Evolutionary conservation across 2,797 vertebrate genomes (phyloP).

Genomic region (Momotus momota): DNA sequence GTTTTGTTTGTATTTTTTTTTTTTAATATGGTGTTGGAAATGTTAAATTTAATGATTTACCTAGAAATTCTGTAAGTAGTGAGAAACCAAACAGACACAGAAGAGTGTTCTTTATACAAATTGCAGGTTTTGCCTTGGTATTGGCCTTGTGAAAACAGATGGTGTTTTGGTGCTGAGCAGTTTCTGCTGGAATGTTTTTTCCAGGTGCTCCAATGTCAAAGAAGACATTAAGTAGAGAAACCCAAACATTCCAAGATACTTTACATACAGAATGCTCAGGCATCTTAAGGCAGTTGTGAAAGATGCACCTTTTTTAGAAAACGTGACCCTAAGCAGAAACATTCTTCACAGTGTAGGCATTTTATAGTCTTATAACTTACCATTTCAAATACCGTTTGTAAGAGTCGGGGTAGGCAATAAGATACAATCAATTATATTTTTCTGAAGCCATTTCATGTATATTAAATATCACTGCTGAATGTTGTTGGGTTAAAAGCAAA

Average conservation of each 20-base stretch:
- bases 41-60: neutral
- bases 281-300: neutral
- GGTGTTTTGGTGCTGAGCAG: neutral
- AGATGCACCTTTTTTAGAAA: neutral
- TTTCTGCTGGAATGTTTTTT: neutral
- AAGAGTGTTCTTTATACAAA: neutral
- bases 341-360: neutral
- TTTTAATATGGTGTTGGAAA: neutral
- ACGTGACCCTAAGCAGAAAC: neutral
- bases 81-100: neutral
- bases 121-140: neutral
- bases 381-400: neutral
- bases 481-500: slow-evolving; percentile 59
- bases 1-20: too few species aligned
- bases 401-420: neutral
- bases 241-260: neutral
- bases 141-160: neutral
- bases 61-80: neutral
- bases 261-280: neutral
- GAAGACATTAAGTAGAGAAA: neutral
- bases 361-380: neutral
- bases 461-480: slow-evolving; percentile 16
- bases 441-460: neutral
- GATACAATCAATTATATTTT: slow-evolving; percentile 32
- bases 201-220: neutral